These are phyloP conservation scores for Maccullochella peelii DNA, from an alignment of 2,113 vertebrate species.

Conservation along the genomic window DNA sequence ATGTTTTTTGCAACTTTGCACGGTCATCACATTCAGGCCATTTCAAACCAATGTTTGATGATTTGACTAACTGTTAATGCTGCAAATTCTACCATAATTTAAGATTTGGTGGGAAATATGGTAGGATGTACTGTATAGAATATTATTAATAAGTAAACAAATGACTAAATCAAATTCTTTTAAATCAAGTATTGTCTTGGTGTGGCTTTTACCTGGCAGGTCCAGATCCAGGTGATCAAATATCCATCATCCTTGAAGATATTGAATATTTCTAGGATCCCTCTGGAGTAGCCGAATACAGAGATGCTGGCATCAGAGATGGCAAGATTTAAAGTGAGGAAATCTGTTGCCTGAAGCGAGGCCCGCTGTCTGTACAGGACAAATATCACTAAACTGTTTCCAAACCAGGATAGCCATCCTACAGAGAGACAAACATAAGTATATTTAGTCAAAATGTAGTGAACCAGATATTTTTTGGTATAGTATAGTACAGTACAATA, in stretches of 20 bases:
- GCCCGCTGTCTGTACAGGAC: constrained; percentile 88
- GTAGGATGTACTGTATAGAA: background rate
- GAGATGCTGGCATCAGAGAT: constrained; percentile 89
- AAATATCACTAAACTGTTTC: constrained; percentile 91
- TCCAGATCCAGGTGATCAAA: constrained; percentile 89
- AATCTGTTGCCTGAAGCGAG: constrained; percentile 87
- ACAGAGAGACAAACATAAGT: constrained; percentile 48
- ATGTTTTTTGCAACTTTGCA: constrained; percentile 17
- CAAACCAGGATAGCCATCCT: constrained; percentile 93
- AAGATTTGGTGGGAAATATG: background rate
- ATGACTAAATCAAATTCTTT: background rate
- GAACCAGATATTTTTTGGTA: background rate
- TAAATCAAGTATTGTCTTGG: background rate
- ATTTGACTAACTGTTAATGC: background rate
- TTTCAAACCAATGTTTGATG: background rate
- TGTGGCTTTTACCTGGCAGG: constrained; percentile 86
- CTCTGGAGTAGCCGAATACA: constrained; percentile 88
- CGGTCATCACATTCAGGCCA: constrained; percentile 17
- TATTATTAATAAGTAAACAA: background rate
- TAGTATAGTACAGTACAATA: background rate
- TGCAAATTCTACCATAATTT: background rate
- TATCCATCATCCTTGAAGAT: constrained; percentile 89
- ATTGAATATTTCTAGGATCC: constrained; percentile 90
- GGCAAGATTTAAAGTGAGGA: constrained; percentile 89
- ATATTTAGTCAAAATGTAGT: background rate